A percentile compares a stretch with the other conserved stretches of the same genome.
Conservation (phyloP, 2,797 vertebrate species). For the Nyctalus aviator region DNA sequence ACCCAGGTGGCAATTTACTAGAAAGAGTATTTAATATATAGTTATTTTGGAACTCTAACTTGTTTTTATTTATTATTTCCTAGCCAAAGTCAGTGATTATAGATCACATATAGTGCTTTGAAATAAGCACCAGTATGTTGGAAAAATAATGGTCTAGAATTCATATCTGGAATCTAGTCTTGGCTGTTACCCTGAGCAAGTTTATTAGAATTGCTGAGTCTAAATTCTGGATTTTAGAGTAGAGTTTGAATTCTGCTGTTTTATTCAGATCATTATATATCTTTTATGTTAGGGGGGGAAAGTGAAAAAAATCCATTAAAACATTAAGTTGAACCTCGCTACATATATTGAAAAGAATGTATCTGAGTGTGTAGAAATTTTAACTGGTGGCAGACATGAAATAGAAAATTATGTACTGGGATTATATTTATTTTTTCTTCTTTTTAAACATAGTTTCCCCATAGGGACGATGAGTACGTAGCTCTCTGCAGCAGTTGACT, state of each 20-base stretch:
- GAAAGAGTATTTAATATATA: neutral
- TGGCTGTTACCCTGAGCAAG: neutral
- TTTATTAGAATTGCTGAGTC: neutral
- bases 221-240: neutral
- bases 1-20: neutral
- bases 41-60: neutral
- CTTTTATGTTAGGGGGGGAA: neutral
- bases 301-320: neutral
- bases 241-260: neutral
- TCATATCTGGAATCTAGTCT: neutral
- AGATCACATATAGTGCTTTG: neutral
- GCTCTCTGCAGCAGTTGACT: constrained; percentile 92
- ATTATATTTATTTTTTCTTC: neutral
- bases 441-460: constrained; percentile 20
- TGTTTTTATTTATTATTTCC: neutral
- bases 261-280: neutral
- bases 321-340: neutral
- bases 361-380: neutral
- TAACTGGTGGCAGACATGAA: neutral
- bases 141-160: neutral
- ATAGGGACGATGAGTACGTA: constrained; percentile 91
- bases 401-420: neutral
- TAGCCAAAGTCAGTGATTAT: neutral
- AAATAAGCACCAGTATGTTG: neutral
- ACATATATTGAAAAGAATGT: neutral